A percentile compares a stretch with the other conserved stretches of the same genome.
Evolutionary conservation across 92 coral and sea anemone species (phyloP).

Genomic region (Parazoanthus atlanticus): DNA sequence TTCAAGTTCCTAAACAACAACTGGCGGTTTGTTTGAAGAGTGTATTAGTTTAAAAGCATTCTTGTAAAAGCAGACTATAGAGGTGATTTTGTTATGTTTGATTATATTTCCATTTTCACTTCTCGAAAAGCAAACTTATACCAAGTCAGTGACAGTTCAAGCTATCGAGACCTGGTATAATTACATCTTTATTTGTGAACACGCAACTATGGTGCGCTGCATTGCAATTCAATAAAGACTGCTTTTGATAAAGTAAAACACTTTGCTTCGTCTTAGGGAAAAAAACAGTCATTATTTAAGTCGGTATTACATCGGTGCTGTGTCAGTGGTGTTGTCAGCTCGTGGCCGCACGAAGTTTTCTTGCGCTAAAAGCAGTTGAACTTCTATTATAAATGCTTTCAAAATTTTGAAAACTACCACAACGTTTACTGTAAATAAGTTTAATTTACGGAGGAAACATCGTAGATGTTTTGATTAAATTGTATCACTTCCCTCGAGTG

Average conservation of each 20-base stretch:
- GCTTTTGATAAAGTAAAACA: neutral
- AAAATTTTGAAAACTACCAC: neutral
- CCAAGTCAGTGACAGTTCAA: neutral
- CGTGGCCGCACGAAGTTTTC: neutral
- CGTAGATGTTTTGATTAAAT: neutral
- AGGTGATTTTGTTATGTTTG: constrained; percentile 1
- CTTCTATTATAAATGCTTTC: neutral
- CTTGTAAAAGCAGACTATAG: constrained; percentile 23
- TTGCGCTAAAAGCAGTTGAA: neutral
- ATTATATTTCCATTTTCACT: constrained; percentile 37
- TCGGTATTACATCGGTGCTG: neutral
- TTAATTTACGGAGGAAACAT: neutral
- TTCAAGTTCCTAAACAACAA: constrained; percentile 48
- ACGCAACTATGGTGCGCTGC: neutral
- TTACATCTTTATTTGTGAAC: constrained; percentile 1
- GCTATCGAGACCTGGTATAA: neutral
- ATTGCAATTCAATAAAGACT: constrained; percentile 27
- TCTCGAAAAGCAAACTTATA: constrained; percentile 23
- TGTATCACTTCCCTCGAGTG: neutral
- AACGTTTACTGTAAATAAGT: neutral
- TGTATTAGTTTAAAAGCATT: constrained; percentile 35
- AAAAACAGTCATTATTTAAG: neutral
- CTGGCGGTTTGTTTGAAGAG: constrained; percentile 41
- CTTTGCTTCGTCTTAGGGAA: neutral
- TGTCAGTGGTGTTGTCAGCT: neutral